Evolutionary conservation across 2,797 vertebrate genomes (phyloP).

Genomic region (Pseudochromis fuscus): DNA sequence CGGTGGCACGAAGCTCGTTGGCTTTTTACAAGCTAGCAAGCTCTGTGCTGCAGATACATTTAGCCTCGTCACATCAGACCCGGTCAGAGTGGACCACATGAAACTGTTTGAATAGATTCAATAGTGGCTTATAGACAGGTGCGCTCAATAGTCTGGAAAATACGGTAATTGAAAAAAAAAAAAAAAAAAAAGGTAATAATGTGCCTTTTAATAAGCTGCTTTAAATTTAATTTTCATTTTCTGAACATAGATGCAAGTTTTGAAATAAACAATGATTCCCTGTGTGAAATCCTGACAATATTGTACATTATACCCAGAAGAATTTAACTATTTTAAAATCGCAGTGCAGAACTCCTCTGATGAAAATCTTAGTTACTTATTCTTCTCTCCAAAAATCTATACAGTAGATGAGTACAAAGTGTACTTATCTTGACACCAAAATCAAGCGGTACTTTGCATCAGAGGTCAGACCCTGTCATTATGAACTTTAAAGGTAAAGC

Average conservation of each 20-base stretch:
- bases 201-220: neutral
- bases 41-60: no score
- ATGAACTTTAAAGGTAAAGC: constrained; percentile 4
- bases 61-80: no score
- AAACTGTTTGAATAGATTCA: no score
- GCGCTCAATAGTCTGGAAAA: no score
- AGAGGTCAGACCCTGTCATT: constrained; percentile 13
- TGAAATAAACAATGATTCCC: neutral
- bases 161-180: no score
- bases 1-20: no score
- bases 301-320: neutral
- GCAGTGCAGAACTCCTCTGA: neutral
- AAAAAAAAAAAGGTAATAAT: neutral
- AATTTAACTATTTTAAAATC: neutral
- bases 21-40: no score
- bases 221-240: neutral
- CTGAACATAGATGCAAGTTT: neutral
- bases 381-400: neutral
- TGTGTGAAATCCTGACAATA: neutral
- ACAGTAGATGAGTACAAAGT: neutral
- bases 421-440: no score
- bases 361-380: neutral
- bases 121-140: no score
- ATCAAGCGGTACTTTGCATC: neutral
- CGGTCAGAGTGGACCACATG: no score